Percentiles rank a stretch among this genome's conserved stretches.
Conservation (phyloP, 2,888 invertebrate species). For the Glomeris marginata region DNA sequence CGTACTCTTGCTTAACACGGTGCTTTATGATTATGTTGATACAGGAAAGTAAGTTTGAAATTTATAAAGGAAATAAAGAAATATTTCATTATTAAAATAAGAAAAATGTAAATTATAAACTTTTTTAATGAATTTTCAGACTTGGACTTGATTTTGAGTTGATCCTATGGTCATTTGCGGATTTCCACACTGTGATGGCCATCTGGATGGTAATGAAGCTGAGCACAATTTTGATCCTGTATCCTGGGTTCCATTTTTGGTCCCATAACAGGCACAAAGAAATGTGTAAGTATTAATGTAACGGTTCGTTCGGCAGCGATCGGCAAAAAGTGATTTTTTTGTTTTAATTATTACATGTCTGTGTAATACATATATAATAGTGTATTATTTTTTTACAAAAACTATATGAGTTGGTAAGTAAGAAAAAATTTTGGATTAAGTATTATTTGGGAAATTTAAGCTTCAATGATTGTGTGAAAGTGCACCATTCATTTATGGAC, state of each 20-base stretch:
- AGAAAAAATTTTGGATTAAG: no score
- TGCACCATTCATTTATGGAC: no score
- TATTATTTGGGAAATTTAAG: no score
- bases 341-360: slow-evolving; percentile 7
- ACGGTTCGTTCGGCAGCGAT: no score
- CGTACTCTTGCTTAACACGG: slow-evolving; percentile 53
- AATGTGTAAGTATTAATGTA: slow-evolving; percentile 19
- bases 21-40: slow-evolving; percentile 54
- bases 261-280: slow-evolving; percentile 22
- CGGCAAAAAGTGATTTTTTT: slow-evolving; percentile 5
- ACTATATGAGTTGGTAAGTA: no score
- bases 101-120: slow-evolving; percentile 1
- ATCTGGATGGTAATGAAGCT: slow-evolving; percentile 39
- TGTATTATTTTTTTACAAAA: no score
- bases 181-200: slow-evolving; percentile 40
- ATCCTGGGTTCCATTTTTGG: slow-evolving; percentile 35
- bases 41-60: slow-evolving; percentile 53
- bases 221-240: slow-evolving; percentile 31
- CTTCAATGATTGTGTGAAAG: no score
- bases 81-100: background rate
- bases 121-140: slow-evolving; percentile 27
- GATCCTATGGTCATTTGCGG: slow-evolving; percentile 42
- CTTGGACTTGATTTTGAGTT: slow-evolving; percentile 42
- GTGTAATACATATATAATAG: background rate
- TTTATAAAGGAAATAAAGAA: background rate